Base-by-base conservation (phyloP, 2,113 vertebrate genomes). In the Prinia subflava region DNA sequence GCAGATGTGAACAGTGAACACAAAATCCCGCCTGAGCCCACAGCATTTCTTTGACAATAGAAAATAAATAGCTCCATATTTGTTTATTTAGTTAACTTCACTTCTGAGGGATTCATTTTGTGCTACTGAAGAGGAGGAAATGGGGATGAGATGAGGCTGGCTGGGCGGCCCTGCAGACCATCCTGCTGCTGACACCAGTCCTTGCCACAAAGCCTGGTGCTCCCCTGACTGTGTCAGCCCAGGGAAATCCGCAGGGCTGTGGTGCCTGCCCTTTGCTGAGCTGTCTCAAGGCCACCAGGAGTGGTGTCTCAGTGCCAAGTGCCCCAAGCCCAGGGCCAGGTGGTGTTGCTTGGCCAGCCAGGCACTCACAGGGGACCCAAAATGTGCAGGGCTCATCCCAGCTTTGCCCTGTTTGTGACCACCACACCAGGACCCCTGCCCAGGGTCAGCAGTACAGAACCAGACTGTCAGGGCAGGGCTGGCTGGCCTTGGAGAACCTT, bases 21-120 rank as follows among this genome's bases (percentile, higher is more conserved):
- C 75, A 65, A 83, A 95, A 91, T 77, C 85, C 82, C 7, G 42
- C 68, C 87, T 83, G 56, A 94, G 91, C 88, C 94, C 84, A 65
- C 89, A 93, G 95, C 67, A 59, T 76, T 90, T 94, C 93, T 95
- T 15, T 69, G 90, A 95, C 96, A 96, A 95, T 97, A 57, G 87
- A 87, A 94, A 95, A 89, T 94, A 96, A 97, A 94, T 87, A 80
- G 84, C 93, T 90, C 90, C 82, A 55, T 74, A 94, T 95, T 96
- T 96, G 95, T 95, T 97, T 96, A 78, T 92, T 95, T 97, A 96
- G 91, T 75, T 91, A 95, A 95, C 89, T 97, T 92, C 82, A 85
- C 91, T 97, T 95, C 94, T 83, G 74, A 97, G 78, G 87, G 85
- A 91, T 92, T 95, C 35, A 24, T 91, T 95, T 79, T 89, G 87